Conservation (phyloP, 2,113 vertebrate species). For the Manacus vitellinus region DNA sequence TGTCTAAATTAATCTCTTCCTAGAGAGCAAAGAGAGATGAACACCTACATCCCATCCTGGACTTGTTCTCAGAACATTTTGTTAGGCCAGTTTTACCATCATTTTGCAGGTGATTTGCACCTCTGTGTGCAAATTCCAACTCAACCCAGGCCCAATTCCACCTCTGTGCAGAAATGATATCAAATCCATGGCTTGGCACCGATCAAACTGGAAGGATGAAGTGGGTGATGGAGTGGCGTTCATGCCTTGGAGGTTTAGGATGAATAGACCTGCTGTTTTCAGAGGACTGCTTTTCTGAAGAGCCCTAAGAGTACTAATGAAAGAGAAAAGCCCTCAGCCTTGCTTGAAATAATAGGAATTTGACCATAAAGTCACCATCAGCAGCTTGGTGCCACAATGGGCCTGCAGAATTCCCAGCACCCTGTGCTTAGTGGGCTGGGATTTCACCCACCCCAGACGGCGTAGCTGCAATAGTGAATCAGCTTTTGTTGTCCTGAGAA, state of each 20-base stretch:
- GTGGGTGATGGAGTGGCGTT: background rate
- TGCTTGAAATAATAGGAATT: background rate
- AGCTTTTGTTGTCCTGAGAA: background rate
- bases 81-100: background rate
- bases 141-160: background rate
- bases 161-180: background rate
- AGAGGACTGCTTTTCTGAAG: background rate
- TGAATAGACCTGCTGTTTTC: conserved; percentile 9
- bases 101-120: background rate
- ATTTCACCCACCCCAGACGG: background rate
- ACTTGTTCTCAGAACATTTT: background rate
- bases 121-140: background rate
- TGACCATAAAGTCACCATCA: background rate
- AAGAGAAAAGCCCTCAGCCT: background rate
- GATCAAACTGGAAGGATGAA: background rate
- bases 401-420: background rate
- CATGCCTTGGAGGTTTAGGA: background rate
- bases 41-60: background rate
- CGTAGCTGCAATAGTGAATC: background rate
- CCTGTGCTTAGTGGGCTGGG: background rate
- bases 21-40: background rate
- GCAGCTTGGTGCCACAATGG: background rate
- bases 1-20: background rate
- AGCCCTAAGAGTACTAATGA: background rate
- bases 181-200: background rate